Conservation (phyloP, 2,888 invertebrate genomes). For the Philonicus albiceps region DNA sequence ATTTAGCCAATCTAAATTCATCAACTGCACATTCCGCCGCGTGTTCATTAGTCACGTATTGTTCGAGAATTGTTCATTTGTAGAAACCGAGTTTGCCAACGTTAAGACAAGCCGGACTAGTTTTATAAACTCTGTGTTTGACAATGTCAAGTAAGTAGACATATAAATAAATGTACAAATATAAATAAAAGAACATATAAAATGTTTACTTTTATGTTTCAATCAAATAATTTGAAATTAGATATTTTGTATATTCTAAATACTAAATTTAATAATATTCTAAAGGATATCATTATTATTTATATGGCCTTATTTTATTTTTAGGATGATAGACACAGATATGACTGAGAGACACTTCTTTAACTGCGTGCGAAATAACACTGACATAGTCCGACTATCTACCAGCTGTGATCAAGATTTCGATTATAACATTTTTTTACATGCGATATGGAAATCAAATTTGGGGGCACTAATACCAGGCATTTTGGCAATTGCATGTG, state of each 20-base stretch:
- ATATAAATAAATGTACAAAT: no score
- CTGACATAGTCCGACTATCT: constrained; percentile 63
- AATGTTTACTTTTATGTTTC: background rate
- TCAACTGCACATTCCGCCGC: constrained; percentile 72
- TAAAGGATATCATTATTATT: no score
- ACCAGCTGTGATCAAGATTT: constrained; percentile 62
- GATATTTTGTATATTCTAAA: no score
- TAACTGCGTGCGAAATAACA: constrained; percentile 66
- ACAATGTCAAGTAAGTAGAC: constrained; percentile 71
- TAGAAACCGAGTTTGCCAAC: constrained; percentile 73
- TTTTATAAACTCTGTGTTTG: constrained; percentile 70
- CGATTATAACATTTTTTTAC: constrained; percentile 51
- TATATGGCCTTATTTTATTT: constrained; percentile 49
- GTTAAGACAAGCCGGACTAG: constrained; percentile 75
- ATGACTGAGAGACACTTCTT: constrained; percentile 66
- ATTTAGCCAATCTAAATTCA: constrained; percentile 69
- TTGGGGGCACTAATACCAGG: constrained; percentile 50
- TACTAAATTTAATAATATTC: no score
- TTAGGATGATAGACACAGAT: constrained; percentile 69
- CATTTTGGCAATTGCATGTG: constrained; percentile 45
- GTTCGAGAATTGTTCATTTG: constrained; percentile 75
- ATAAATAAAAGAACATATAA: no score
- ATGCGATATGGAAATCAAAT: constrained; percentile 49
- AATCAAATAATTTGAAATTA: no score
- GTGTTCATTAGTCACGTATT: constrained; percentile 76